Evolutionary conservation across 2,888 invertebrate genomes (phyloP).

Genomic region (Heliconius hortense): DNA sequence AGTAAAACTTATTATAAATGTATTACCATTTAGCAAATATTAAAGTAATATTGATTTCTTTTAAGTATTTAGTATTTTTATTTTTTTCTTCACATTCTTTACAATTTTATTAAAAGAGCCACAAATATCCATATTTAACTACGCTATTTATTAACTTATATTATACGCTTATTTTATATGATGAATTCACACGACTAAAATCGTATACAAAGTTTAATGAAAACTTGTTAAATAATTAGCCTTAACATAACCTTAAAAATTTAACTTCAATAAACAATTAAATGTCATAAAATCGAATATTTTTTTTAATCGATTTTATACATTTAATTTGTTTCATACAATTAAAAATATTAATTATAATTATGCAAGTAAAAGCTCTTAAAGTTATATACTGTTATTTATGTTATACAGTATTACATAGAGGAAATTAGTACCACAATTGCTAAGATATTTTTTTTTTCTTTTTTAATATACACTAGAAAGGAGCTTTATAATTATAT

Average conservation of each 20-base stretch:
- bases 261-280: background rate
- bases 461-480: too few species aligned
- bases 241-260: background rate
- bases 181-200: background rate
- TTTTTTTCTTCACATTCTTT: background rate
- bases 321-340: background rate
- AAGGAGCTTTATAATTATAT: too few species aligned
- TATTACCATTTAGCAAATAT: background rate
- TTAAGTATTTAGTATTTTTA: background rate
- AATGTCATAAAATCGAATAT: background rate
- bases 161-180: background rate
- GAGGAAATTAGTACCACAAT: too few species aligned
- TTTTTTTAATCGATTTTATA: background rate
- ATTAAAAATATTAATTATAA: background rate
- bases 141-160: background rate
- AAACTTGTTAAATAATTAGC: background rate
- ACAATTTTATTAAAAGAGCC: background rate
- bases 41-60: background rate
- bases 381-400: too few species aligned
- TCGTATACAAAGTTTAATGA: background rate
- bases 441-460: too few species aligned
- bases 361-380: too few species aligned
- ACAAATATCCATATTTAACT: background rate
- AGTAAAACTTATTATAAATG: background rate
- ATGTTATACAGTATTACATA: too few species aligned